Evolutionary conservation across 2,113 vertebrate species (phyloP), one percentile per base, ranked within the genome.

Genomic region (Pungitius pungitius): DNA sequence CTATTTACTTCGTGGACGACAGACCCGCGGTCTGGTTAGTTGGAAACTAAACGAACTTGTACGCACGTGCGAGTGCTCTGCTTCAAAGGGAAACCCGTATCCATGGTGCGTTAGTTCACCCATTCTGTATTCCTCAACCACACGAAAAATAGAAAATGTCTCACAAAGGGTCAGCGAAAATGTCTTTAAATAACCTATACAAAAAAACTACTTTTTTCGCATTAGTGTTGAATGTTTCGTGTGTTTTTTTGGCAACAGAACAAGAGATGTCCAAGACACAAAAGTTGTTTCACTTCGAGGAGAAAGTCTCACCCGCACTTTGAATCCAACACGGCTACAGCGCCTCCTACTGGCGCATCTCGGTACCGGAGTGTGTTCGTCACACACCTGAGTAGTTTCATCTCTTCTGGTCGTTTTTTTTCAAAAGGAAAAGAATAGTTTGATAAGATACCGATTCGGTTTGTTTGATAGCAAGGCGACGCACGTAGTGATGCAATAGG

Each of bases 251-350:
- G 4, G 12, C 4, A 26, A 20, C 9, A 26, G 47, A 70, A 78
- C 26, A 20, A 69, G 37, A 77, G n/a, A 80, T 65, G 69, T 12
- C 57, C 63, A 65, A 35, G 68, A 72, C 61, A 40, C 5, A 85
- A 93, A 92, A 90, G 87, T 94, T 88, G 92, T 77, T 83, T 84
- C 81, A 77, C 71, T 88, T 81, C 64, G 67, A 78, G 70, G 67
- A 72, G 26, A 79, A 70, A 82, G 55, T 51, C 40, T 77, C 67
- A 71, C 49, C 69, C 64, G 65, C 58, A 2, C 40, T 86, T 89
- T 90, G 83, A 92, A 94, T 96, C 93, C 93, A 94, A 88, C 94
- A 97, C 96, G 93, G 92, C 95, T 94, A 94, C 95, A 93, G 97
- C 95, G 95, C 96, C 97, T 94, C 96, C 96, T 95, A 93, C 95